A percentile compares a stretch with the other conserved stretches of the same genome.
Conservation (phyloP, 2,888 invertebrate genomes). For the Periphyllus acericola region DNA sequence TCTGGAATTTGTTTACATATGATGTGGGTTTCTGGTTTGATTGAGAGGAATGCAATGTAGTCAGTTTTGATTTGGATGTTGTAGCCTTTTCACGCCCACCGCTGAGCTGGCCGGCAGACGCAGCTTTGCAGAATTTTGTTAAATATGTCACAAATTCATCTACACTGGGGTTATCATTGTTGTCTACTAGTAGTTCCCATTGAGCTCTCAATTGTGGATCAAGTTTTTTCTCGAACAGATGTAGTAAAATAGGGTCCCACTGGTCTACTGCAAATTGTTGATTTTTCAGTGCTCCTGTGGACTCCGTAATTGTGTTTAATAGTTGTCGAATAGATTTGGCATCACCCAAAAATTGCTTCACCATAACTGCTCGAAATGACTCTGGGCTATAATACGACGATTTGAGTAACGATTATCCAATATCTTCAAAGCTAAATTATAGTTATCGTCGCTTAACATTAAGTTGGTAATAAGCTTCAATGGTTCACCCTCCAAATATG, state of each 20-base stretch:
- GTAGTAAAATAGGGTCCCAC: slow-evolving; percentile 18
- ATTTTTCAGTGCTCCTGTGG: neutral
- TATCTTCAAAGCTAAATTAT: neutral
- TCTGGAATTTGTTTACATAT: too few species aligned
- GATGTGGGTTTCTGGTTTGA: neutral
- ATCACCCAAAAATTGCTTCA: neutral
- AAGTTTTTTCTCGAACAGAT: slow-evolving; percentile 10
- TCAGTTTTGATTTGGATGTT: neutral
- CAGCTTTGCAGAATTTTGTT: slow-evolving; percentile 1
- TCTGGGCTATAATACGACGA: neutral
- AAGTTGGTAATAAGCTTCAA: neutral
- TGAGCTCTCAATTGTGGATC: neutral
- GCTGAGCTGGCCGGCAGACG: neutral
- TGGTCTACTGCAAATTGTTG: neutral
- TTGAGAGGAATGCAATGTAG: neutral
- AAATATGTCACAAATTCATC: neutral
- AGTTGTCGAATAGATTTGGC: neutral
- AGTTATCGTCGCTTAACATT: slow-evolving; percentile 13
- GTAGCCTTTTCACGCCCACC: neutral
- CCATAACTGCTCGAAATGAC: neutral
- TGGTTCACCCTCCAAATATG: slow-evolving; percentile 10
- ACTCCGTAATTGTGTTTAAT: neutral
- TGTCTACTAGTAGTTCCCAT: slow-evolving; percentile 6
- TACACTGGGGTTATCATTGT: neutral
- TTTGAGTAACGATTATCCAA: slow-evolving; percentile 8